Percentiles rank a stretch among this genome's conserved stretches.
These are phyloP conservation scores for Epinephelus awoara DNA, from an alignment of 2,797 vertebrate genomes.

Conservation along the genomic window DNA sequence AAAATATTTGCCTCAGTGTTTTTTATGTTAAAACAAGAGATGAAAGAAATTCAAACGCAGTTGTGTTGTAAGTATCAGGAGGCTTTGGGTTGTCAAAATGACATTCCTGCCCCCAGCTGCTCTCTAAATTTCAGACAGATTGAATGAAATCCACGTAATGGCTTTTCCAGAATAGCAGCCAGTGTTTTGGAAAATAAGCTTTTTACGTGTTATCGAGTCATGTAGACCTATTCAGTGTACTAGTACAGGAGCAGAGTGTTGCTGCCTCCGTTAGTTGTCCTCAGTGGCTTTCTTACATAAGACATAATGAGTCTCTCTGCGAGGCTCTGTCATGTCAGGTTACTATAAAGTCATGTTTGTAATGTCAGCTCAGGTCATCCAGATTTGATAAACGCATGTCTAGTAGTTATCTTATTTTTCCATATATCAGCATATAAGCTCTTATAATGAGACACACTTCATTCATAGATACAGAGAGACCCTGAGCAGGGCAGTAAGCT, in stretches of 20 bases:
- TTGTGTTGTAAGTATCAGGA: conserved; percentile 6
- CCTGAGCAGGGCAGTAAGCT: conserved; percentile 19
- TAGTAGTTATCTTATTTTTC: background rate
- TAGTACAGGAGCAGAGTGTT: conserved; percentile 19
- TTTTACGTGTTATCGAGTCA: conserved; percentile 30
- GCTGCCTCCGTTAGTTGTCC: conserved; percentile 7
- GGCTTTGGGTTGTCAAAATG: background rate
- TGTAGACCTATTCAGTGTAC: conserved; percentile 2
- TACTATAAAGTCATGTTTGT: background rate
- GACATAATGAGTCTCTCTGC: background rate
- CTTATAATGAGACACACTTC: background rate
- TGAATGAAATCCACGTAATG: conserved; percentile 22
- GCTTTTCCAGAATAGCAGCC: conserved; percentile 41
- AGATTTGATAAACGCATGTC: background rate
- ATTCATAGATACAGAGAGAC: conserved; percentile 17
- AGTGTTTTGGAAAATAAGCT: conserved; percentile 30
- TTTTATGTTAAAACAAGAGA: background rate
- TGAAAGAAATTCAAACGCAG: conserved; percentile 3
- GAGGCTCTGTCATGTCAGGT: conserved; percentile 3
- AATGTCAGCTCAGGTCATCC: background rate
- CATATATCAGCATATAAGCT: background rate
- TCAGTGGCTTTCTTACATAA: conserved; percentile 18
- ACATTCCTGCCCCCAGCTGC: background rate
- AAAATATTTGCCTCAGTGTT: background rate
- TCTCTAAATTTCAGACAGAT: conserved; percentile 23